Percentiles rank a stretch among this genome's conserved stretches.
Evolutionary conservation across 2,797 vertebrate genomes (phyloP).

Genomic region (Falco biarmicus): DNA sequence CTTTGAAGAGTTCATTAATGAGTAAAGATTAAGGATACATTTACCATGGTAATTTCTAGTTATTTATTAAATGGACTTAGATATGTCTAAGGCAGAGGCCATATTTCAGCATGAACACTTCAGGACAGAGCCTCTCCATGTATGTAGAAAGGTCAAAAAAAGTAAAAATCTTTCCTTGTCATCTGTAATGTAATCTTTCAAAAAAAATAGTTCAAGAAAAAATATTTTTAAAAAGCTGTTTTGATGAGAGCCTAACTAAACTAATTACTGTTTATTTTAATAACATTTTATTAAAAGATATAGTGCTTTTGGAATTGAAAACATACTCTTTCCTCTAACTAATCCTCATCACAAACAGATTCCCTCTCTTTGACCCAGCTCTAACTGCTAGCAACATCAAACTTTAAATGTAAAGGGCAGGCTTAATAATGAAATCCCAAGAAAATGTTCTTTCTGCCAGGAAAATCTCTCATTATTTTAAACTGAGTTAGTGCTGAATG

Average conservation of each 20-base stretch:
- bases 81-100: neutral
- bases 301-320: neutral
- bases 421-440: neutral
- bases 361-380: neutral
- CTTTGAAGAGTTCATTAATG: neutral
- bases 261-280: neutral
- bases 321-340: neutral
- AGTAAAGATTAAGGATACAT: constrained; percentile 18
- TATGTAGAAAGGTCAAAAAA: neutral
- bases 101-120: neutral
- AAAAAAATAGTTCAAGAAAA: neutral
- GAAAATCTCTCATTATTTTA: neutral
- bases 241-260: neutral
- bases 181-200: neutral
- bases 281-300: neutral
- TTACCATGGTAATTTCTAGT: neutral
- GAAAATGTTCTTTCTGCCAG: neutral
- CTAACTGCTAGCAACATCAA: neutral
- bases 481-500: neutral
- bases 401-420: neutral
- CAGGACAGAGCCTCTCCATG: neutral
- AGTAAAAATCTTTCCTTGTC: neutral
- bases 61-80: neutral
- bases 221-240: neutral
- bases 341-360: neutral